Evolutionary conservation across 92 coral and sea anemone species (phyloP).

Genomic region (Porites evermanni): DNA sequence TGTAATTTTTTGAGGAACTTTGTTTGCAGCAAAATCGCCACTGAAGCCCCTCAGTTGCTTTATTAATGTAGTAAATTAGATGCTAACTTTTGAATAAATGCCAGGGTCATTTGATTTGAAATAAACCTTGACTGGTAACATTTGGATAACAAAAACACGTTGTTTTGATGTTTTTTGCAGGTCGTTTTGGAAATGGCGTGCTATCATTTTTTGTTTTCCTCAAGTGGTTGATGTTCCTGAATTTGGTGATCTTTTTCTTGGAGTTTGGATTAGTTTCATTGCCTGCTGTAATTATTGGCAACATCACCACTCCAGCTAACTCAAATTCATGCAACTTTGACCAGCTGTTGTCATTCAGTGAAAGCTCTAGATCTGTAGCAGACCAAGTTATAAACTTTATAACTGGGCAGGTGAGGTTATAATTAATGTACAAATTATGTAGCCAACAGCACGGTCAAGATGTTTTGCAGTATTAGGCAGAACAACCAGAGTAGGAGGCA

Average conservation of each 20-base stretch:
- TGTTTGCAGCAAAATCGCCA: too few relatives aligned
- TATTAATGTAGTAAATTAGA: too few relatives aligned
- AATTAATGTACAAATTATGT: background rate
- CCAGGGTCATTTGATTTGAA: too few relatives aligned
- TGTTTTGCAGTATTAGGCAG: too few relatives aligned
- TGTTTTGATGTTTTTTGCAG: constrained; percentile 47
- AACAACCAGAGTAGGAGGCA: too few relatives aligned
- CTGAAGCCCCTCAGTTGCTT: too few relatives aligned
- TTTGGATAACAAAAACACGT: background rate
- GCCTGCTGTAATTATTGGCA: constrained; percentile 71
- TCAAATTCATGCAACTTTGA: constrained; percentile 59
- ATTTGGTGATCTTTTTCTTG: constrained; percentile 81
- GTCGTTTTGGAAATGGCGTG: constrained; percentile 99
- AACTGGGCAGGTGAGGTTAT: constrained; percentile 85
- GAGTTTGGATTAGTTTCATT: constrained; percentile 86
- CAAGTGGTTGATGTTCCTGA: constrained; percentile 95
- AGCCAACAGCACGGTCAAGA: too few relatives aligned
- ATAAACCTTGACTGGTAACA: background rate
- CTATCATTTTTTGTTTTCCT: constrained; percentile 94
- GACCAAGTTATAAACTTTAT: constrained; percentile 79
- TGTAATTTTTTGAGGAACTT: too few relatives aligned
- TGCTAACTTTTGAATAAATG: too few relatives aligned
- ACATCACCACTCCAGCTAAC: background rate
- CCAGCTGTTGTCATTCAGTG: background rate
- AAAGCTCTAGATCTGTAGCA: constrained; percentile 10